These are phyloP conservation scores for Oscheius onirici DNA, from an alignment of 2,888 invertebrate species.

Conservation along the genomic window DNA sequence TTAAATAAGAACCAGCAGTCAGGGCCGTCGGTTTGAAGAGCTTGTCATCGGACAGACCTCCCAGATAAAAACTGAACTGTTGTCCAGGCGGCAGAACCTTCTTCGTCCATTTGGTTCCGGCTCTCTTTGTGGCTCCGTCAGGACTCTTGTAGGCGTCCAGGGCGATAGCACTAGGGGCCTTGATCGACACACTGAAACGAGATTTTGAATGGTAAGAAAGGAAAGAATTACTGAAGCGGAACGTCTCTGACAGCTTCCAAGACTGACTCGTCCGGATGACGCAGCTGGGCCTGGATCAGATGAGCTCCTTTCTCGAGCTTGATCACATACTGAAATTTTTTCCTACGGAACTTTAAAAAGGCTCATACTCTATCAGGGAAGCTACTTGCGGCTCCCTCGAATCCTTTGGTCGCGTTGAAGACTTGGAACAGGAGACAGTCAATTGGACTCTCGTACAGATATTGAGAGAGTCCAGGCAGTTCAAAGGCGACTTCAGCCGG, in stretches of 20 bases:
- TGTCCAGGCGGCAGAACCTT: conserved; percentile 76
- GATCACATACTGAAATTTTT: conserved; percentile 79
- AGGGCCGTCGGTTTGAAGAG: conserved; percentile 71
- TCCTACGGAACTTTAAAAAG: background rate
- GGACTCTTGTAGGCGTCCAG: conserved; percentile 83
- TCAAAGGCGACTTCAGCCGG: conserved; percentile 73
- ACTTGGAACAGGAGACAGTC: conserved; percentile 92
- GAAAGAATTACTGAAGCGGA: conserved; percentile 72
- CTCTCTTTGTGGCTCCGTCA: conserved; percentile 77
- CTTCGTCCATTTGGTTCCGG: conserved; percentile 77
- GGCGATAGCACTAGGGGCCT: conserved; percentile 80
- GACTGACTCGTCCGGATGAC: conserved; percentile 86
- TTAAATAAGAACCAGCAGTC: conserved; percentile 40
- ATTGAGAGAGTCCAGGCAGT: conserved; percentile 83
- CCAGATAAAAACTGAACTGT: conserved; percentile 82
- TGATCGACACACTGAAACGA: conserved; percentile 75
- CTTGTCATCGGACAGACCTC: conserved; percentile 85
- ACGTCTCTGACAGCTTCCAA: conserved; percentile 87
- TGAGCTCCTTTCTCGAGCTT: conserved; percentile 97
- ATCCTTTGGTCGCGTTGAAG: conserved; percentile 88
- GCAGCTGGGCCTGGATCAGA: conserved; percentile 84
- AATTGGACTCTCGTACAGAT: conserved; percentile 93
- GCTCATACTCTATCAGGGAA: conserved; percentile 80
- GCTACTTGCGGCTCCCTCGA: conserved; percentile 86
- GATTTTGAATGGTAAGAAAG: background rate